These are phyloP conservation scores for Phylloscopus collybita DNA, from an alignment of 2,797 vertebrate genomes.

Conservation along the genomic window DNA sequence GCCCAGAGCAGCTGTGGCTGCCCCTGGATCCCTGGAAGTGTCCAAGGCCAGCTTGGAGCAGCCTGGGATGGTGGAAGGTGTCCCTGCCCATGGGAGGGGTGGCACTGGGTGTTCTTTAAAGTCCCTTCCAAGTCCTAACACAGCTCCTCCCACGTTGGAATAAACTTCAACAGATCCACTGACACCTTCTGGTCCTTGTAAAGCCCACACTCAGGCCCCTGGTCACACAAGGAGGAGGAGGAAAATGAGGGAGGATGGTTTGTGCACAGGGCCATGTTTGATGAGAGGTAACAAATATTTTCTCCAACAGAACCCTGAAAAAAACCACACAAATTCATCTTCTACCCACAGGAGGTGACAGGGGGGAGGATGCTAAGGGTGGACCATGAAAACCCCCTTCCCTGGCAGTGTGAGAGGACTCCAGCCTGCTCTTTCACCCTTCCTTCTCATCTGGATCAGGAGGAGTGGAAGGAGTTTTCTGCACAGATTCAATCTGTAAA, in stretches of 20 bases:
- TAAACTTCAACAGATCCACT: not conserved
- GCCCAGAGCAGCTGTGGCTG: no score
- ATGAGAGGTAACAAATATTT: not conserved
- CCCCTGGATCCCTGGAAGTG: no score
- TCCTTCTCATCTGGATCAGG: not conserved
- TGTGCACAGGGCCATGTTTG: not conserved
- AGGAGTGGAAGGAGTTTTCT: not conserved
- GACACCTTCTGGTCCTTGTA: not conserved
- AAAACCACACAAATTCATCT: not conserved
- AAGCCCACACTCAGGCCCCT: accelerated
- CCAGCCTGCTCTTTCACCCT: not conserved
- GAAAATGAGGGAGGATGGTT: not conserved
- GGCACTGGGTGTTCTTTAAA: not conserved
- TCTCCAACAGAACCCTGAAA: not conserved
- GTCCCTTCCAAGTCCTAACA: not conserved
- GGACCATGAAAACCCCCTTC: not conserved
- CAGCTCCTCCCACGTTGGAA: not conserved
- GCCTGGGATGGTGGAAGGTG: not conserved
- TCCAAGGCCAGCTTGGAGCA: no score
- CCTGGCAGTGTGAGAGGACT: not conserved
- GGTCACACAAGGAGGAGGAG: not conserved
- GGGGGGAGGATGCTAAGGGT: not conserved
- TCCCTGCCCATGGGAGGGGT: not conserved
- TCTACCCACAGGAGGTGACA: not conserved
- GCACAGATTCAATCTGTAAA: not conserved